Evolutionary conservation across 2,888 invertebrate genomes (phyloP), one percentile per base, ranked within the genome.

Genomic region (Nomada ferruginata): DNA sequence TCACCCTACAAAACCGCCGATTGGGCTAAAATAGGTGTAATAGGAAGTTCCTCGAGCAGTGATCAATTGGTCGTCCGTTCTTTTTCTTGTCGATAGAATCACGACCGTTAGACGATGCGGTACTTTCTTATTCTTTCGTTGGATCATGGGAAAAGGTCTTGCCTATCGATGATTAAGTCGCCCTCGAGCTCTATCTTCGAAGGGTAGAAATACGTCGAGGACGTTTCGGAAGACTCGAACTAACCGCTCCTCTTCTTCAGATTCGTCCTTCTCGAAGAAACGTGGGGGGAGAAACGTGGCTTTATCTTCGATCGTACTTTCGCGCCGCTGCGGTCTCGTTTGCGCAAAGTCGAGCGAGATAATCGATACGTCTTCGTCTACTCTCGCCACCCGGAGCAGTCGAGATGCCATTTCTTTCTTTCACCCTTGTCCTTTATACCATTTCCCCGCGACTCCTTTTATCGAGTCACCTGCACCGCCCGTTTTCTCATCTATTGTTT

Each of bases 321-420:
- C 82, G 85, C 81, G 84, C 78, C 79, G 81, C 89, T 87, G 87
- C 83, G 86, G 86, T 89, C 87, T 89, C 89, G 82, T 89, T 89
- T 87, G 89, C 89, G 89, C 85, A 89, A 89, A 89, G 89, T 89
- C 88, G 80, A 84, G 81, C 83, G 68, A 70, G 85, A 88, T 88
- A 88, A 88, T 88, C 88, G 89, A 88, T 88, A 89, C 85, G 88
- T 89, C 89, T 89, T 88, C 86, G 89, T 88, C 86, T 82, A 68
- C 78, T 79, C 80, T 79, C 87, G 85, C 83, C 83, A 76, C 76
- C 79, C 78, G 74, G 77, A 80, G 71, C 77, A 64, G 55, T 57
- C 71, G 79, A 36, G 83, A 85, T 75, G 80, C 76, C 81, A 76
- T 75, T 86, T 83, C 80, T 86, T 70, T 75, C 69, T 53, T 76